Conservation (phyloP, 35 echinoderm and acorn worm genomes). For the Apostichopus californicus region DNA sequence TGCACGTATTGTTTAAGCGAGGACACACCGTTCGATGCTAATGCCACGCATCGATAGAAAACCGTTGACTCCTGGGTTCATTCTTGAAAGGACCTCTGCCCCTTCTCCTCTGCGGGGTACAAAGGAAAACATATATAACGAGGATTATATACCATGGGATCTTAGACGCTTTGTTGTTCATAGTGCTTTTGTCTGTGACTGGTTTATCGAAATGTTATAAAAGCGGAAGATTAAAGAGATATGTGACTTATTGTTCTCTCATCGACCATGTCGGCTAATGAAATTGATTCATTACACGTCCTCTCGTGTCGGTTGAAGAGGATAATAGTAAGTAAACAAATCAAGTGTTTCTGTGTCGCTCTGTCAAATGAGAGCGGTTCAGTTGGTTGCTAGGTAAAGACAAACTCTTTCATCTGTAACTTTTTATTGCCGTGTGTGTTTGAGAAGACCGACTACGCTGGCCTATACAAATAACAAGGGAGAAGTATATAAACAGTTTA, state of each 20-base stretch:
- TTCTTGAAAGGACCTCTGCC: not conserved
- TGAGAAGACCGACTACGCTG: too few species aligned
- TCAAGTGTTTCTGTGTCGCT: not conserved
- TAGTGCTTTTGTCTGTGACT: not conserved
- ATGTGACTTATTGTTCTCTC: not conserved
- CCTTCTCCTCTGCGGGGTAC: not conserved
- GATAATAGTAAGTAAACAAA: not conserved
- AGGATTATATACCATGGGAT: not conserved
- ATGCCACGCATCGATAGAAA: not conserved
- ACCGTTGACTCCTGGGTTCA: not conserved
- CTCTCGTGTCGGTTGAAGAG: not conserved
- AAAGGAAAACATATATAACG: too few species aligned
- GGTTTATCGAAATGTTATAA: not conserved
- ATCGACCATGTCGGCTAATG: not conserved
- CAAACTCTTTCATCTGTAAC: too few species aligned
- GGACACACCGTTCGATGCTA: not conserved
- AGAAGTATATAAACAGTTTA: too few species aligned
- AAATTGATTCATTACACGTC: not conserved
- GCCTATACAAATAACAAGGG: too few species aligned
- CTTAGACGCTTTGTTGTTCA: not conserved
- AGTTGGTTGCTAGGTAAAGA: not conserved
- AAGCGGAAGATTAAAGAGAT: not conserved
- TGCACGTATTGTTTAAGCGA: not conserved
- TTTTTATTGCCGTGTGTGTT: too few species aligned
- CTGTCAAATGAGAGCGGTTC: not conserved